phyloP scores from a whole-genome alignment of 2,797 vertebrate genomes.

The Lerista edwardsae region DNA sequence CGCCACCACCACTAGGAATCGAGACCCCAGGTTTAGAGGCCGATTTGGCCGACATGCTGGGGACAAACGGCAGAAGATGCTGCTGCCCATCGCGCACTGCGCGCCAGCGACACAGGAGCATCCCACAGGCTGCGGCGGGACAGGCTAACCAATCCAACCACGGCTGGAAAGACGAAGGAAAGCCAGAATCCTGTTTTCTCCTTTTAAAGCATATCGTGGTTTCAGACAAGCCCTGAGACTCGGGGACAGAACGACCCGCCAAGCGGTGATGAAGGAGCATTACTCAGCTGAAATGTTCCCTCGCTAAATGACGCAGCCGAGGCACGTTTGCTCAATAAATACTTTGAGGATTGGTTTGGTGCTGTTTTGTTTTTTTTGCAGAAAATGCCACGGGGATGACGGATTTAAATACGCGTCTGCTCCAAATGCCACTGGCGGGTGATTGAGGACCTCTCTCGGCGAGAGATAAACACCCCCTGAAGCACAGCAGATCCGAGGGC shows the following conservation, averaged over 20 bases:
- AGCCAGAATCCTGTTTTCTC: neutral
- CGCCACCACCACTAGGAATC: neutral
- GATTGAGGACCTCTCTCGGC: neutral
- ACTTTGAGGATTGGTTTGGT: neutral
- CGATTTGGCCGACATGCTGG: too few relatives aligned
- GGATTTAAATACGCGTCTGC: neutral
- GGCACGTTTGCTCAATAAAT: neutral
- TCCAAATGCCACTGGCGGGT: neutral
- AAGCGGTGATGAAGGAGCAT: neutral
- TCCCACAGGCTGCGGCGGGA: neutral
- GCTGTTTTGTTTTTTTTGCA: neutral
- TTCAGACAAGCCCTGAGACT: neutral
- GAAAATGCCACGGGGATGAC: neutral
- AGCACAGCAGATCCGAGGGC: neutral
- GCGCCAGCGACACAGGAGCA: neutral
- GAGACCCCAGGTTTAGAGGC: neutral
- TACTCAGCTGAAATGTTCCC: conserved; percentile 9
- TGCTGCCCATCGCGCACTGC: neutral
- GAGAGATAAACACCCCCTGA: neutral
- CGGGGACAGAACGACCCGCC: neutral
- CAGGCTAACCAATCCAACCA: neutral
- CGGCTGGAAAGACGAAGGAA: neutral
- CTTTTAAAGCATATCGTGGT: neutral
- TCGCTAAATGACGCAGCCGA: conserved; percentile 9
- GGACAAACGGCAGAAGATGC: neutral